Evolutionary conservation across 2,797 vertebrate species (phyloP).

Genomic region (Pelobates cultripes): DNA sequence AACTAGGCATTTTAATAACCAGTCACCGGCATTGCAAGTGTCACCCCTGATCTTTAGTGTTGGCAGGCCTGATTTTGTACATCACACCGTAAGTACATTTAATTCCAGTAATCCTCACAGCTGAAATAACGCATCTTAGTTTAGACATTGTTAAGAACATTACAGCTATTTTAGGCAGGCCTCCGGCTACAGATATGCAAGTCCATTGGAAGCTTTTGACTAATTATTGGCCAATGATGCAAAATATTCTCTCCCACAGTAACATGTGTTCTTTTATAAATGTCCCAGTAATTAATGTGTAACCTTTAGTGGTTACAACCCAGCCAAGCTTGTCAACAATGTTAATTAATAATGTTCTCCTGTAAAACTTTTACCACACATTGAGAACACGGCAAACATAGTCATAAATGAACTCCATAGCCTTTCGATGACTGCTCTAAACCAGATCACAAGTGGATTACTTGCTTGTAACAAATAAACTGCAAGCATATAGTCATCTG

Average conservation of each 20-base stretch:
- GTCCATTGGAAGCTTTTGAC: background rate
- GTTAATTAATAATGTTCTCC: constrained; percentile 35
- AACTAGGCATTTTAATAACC: background rate
- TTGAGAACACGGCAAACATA: background rate
- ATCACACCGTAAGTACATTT: background rate
- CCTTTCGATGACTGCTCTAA: background rate
- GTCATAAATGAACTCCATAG: background rate
- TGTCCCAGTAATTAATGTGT: constrained; percentile 30
- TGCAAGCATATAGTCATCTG: too few relatives aligned
- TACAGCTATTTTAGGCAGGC: background rate
- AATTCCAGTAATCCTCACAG: background rate
- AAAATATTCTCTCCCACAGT: constrained; percentile 7
- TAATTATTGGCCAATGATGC: constrained; percentile 11
- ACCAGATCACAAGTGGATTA: background rate
- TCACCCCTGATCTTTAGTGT: background rate
- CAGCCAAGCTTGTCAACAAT: constrained; percentile 31
- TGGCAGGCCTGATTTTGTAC: background rate
- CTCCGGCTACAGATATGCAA: background rate
- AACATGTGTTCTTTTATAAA: constrained; percentile 29
- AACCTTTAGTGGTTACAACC: constrained; percentile 25
- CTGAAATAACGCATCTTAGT: background rate
- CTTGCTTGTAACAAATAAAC: too few relatives aligned
- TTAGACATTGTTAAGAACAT: background rate
- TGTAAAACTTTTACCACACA: constrained; percentile 35
- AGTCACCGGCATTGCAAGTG: background rate